Conservation (phyloP, 2,888 invertebrate species). For the Tenodera sinensis region DNA sequence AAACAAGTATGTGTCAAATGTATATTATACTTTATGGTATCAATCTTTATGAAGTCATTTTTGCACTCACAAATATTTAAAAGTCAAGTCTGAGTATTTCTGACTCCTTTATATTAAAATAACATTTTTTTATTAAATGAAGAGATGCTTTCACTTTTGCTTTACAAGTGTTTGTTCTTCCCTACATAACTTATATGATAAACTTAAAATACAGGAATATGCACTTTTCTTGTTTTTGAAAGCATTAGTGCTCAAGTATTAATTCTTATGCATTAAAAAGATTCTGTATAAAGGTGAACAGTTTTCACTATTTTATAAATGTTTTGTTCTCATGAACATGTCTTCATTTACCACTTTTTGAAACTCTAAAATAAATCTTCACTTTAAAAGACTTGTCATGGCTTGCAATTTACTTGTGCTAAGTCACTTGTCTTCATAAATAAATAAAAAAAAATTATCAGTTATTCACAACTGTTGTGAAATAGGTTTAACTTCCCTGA, state of each 20-base stretch:
- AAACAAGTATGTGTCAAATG: not conserved
- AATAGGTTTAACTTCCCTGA: not conserved
- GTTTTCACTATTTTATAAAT: not conserved
- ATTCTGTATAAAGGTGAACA: not conserved
- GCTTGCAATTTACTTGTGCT: not conserved
- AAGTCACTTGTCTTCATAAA: not conserved
- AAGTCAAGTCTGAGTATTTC: not conserved
- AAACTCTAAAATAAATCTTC: not conserved
- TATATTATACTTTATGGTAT: not conserved
- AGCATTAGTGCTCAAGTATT: not conserved
- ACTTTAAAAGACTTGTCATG: not conserved
- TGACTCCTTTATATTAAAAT: not conserved
- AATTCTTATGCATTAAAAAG: not conserved
- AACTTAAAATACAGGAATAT: not conserved
- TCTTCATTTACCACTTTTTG: not conserved
- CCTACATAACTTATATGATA: not conserved
- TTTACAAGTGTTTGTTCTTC: not conserved
- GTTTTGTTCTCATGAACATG: not conserved
- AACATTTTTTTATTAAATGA: not conserved
- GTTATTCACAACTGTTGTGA: not conserved
- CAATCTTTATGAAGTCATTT: no score
- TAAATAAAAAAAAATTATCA: not conserved
- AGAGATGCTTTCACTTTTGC: not conserved
- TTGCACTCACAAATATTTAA: no score
- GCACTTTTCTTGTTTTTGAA: not conserved